Evolutionary conservation across 2,888 invertebrate species (phyloP).

Genomic region (Punctoribates punctum): DNA sequence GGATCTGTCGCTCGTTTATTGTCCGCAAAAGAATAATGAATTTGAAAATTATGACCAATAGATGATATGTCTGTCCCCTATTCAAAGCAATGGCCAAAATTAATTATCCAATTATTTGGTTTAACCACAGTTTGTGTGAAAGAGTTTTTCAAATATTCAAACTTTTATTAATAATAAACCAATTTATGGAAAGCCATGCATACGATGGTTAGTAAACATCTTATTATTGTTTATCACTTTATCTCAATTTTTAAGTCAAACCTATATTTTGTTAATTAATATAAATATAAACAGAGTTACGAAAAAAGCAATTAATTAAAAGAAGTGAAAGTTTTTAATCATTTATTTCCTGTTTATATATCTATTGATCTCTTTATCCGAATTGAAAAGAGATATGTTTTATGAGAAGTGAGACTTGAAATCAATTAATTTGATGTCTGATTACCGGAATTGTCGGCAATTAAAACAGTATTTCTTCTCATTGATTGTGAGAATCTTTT

Average conservation of each 20-base stretch:
- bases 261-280: no score
- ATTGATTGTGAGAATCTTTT: no score
- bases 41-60: background rate
- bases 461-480: no score
- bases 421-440: no score
- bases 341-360: no score
- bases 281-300: no score
- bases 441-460: no score
- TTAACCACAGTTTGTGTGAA: background rate
- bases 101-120: background rate
- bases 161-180: background rate
- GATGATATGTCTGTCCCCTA: background rate
- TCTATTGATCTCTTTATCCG: no score
- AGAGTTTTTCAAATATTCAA: background rate
- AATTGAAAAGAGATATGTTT: no score
- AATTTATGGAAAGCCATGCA: conserved; percentile 13
- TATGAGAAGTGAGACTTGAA: no score
- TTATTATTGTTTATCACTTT: background rate
- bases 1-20: background rate
- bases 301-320: no score
- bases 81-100: conserved; percentile 2
- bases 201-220: background rate
- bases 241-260: background rate
- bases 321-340: no score
- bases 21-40: background rate